phyloP scores from a whole-genome alignment of 2,113 vertebrate genomes.

The Columbina picui region DNA sequence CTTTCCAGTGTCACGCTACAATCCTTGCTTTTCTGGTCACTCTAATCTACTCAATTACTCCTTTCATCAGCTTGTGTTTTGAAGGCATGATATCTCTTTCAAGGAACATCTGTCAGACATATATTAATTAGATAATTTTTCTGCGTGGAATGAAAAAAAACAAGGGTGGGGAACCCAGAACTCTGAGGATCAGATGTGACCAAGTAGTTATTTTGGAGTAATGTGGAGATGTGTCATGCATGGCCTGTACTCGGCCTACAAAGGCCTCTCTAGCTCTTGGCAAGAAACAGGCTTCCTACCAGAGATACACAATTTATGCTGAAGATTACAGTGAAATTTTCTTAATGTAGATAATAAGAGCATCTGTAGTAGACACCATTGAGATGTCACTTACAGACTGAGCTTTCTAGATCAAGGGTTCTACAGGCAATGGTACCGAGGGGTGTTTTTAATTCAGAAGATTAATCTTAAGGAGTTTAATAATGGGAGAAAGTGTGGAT shows the following conservation, averaged over 20 bases:
- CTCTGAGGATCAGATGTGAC: not conserved
- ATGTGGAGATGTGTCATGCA: not conserved
- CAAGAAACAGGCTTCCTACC: not conserved
- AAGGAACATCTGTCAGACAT: conserved; percentile 14
- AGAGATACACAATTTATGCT: not conserved
- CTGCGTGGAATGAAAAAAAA: not conserved
- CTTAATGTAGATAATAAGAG: not conserved
- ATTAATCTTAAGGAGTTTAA: not conserved
- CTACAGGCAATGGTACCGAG: not conserved
- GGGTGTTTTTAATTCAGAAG: not conserved
- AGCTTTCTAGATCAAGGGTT: not conserved
- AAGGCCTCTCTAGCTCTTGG: not conserved
- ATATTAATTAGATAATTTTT: conserved; percentile 31
- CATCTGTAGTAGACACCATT: not conserved
- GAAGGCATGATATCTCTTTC: not conserved
- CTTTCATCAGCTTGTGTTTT: conserved; percentile 44
- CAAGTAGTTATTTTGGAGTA: not conserved
- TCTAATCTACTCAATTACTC: not conserved
- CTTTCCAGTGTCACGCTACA: not conserved
- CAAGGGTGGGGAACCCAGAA: conserved; percentile 20
- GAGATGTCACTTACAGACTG: not conserved
- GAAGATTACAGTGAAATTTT: not conserved
- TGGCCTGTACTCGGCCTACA: not conserved
- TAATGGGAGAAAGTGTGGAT: not conserved
- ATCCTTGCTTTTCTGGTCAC: conserved; percentile 53